A percentile compares a stretch with the other conserved stretches of the same genome.
Conservation (phyloP, 2,797 vertebrate species). For the Pseudomugil tenellus region DNA sequence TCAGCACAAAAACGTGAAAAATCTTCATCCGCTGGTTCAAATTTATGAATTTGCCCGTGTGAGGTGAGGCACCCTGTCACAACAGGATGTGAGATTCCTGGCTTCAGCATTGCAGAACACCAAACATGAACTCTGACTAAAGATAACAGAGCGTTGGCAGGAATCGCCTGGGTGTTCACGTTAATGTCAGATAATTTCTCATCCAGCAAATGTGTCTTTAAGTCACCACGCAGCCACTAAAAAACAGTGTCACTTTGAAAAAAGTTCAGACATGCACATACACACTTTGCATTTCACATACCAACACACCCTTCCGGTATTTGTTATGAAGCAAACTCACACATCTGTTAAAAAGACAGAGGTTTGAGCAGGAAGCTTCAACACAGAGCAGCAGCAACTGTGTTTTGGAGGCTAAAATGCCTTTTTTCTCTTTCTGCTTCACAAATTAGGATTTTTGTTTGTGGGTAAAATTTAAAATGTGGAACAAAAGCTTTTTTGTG, state of each 20-base stretch:
- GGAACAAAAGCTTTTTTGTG: no score
- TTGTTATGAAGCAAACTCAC: slow-evolving; percentile 71
- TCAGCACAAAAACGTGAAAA: background rate
- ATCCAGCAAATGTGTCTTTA: slow-evolving; percentile 3
- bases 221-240: slow-evolving; percentile 21
- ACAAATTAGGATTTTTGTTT: background rate
- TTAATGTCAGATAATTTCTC: no score
- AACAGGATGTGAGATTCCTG: slow-evolving; percentile 63
- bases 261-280: slow-evolving; percentile 2
- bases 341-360: slow-evolving; percentile 68
- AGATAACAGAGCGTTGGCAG: slow-evolving; percentile 6
- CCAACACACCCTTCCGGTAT: slow-evolving; percentile 73
- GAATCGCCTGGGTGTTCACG: background rate
- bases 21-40: background rate
- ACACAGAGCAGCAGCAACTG: slow-evolving; percentile 61
- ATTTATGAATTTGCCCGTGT: background rate
- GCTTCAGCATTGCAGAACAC: slow-evolving; percentile 30
- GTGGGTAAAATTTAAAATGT: slow-evolving; percentile 28
- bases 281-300: slow-evolving; percentile 32
- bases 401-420: background rate
- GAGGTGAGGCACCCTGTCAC: slow-evolving; percentile 10
- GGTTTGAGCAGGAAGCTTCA: slow-evolving; percentile 71
- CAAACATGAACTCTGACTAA: slow-evolving; percentile 1
- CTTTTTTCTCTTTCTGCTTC: slow-evolving; percentile 7
- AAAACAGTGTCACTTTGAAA: background rate